These are phyloP conservation scores for Dryobates pubescens DNA, from an alignment of 2,797 vertebrate species.

Conservation along the genomic window DNA sequence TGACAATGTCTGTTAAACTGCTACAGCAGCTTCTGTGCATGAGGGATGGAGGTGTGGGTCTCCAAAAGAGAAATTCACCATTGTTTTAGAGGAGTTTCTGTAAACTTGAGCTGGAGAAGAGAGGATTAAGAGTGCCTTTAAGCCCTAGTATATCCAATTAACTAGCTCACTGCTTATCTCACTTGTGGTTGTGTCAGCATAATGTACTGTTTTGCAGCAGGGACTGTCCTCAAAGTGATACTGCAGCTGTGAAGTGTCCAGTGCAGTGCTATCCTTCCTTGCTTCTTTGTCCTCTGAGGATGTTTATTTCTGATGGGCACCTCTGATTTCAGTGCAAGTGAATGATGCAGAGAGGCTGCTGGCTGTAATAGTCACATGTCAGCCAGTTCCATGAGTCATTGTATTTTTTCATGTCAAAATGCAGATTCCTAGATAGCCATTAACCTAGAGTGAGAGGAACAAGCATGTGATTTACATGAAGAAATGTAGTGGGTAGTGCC, in stretches of 20 bases:
- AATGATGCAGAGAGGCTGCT: background rate
- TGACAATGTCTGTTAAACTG: background rate
- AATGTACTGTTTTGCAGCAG: background rate
- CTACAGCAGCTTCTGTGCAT: rapidly evolving
- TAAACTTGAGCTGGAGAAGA: background rate
- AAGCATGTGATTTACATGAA: background rate
- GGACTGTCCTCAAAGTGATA: background rate
- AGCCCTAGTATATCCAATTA: background rate
- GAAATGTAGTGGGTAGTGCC: background rate
- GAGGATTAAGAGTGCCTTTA: background rate
- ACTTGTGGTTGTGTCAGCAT: background rate
- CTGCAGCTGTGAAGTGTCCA: background rate
- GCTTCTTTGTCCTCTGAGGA: background rate
- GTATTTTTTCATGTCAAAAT: background rate
- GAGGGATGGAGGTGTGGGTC: background rate
- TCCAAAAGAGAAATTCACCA: background rate
- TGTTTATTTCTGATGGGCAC: background rate
- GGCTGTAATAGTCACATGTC: background rate
- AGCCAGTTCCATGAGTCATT: background rate
- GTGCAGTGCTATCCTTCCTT: background rate
- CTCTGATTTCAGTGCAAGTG: background rate
- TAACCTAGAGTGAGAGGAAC: background rate
- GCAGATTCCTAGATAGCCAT: conserved; percentile 42
- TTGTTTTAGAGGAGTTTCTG: background rate
- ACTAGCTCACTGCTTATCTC: background rate